These are phyloP conservation scores for Rhopalosiphum padi DNA, from an alignment of 1,140 invertebrate genomes.

Conservation along the genomic window DNA sequence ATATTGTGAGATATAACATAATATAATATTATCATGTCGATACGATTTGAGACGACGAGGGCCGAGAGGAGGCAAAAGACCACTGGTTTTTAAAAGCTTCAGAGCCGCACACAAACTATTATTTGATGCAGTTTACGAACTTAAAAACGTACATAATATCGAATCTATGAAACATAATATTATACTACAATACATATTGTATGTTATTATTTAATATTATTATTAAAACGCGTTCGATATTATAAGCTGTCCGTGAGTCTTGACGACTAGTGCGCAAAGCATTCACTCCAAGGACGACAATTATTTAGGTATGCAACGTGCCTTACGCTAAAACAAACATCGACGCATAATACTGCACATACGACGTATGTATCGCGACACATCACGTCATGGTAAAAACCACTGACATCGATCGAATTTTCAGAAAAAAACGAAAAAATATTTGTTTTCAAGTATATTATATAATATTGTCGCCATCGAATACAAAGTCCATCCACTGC, in stretches of 20 bases:
- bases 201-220: background rate
- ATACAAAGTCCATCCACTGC: background rate
- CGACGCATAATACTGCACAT: background rate
- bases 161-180: background rate
- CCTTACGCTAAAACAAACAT: slow-evolving; percentile 33
- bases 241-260: background rate
- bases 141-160: background rate
- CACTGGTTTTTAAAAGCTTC: background rate
- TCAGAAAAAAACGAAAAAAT: background rate
- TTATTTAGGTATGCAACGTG: slow-evolving; percentile 38
- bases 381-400: background rate
- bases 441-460: background rate
- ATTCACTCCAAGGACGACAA: slow-evolving; percentile 38
- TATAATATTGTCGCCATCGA: background rate
- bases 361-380: background rate
- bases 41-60: background rate
- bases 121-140: background rate
- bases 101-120: background rate
- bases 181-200: background rate
- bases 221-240: background rate
- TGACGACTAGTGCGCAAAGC: background rate
- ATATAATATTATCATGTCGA: background rate
- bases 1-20: background rate
- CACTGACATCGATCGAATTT: background rate
- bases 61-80: background rate